These are phyloP conservation scores for Loris lydekkerianus DNA, from an alignment of 2,797 vertebrate genomes.

Conservation along the genomic window DNA sequence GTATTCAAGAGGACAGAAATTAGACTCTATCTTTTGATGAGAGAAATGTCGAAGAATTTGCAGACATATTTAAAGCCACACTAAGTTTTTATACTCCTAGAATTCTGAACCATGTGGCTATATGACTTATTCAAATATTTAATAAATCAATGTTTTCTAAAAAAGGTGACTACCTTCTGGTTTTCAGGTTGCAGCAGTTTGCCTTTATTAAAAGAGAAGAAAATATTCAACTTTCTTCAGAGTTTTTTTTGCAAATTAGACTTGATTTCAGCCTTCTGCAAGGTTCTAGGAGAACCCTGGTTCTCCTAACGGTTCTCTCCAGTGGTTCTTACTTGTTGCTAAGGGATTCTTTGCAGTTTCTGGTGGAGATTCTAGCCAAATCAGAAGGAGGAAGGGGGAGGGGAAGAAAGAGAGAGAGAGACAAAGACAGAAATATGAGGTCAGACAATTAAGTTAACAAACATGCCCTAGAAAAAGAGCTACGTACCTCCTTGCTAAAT, in stretches of 20 bases:
- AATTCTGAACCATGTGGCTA: constrained; percentile 16
- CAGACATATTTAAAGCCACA: not conserved
- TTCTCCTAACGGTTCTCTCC: too few relatives aligned
- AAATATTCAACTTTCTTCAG: not conserved
- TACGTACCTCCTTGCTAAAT: too few relatives aligned
- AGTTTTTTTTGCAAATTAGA: constrained; percentile 3
- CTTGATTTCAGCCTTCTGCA: not conserved
- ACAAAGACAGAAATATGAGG: not conserved
- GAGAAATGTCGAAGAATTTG: not conserved
- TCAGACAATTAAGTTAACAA: too few relatives aligned
- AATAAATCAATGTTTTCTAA: not conserved
- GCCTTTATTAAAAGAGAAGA: constrained; percentile 50
- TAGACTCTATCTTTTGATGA: not conserved
- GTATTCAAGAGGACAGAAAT: not conserved
- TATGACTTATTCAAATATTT: constrained; percentile 21
- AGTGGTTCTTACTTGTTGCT: too few relatives aligned
- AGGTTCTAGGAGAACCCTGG: not conserved
- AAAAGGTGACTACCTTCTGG: not conserved
- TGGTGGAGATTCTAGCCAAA: not conserved
- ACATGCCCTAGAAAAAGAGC: too few relatives aligned
- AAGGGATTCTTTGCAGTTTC: not conserved
- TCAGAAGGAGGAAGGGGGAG: not conserved
- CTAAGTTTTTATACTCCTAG: not conserved
- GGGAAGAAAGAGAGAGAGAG: not conserved
- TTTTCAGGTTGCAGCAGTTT: not conserved